Conservation (phyloP, 1,140 invertebrate species). For the Drosophila sturtevanti region DNA sequence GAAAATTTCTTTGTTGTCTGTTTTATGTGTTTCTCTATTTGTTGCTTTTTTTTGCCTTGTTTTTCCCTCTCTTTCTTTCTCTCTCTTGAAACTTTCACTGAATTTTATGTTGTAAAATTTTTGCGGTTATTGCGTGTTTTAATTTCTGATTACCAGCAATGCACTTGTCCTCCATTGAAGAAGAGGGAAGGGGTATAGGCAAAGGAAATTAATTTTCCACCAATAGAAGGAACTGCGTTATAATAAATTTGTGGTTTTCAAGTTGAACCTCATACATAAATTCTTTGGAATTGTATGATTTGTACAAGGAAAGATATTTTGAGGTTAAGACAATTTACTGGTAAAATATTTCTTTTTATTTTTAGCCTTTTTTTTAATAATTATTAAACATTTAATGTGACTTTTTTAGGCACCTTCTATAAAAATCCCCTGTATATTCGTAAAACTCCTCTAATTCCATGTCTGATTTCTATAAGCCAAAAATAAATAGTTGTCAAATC, state of each 20-base stretch:
- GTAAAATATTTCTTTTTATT: no score
- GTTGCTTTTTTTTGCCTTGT: constrained; percentile 2
- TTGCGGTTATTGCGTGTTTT: background rate
- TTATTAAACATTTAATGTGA: no score
- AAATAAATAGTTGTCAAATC: no score
- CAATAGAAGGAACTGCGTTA: background rate
- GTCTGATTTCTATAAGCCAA: no score
- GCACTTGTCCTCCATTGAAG: background rate
- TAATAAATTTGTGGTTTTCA: background rate
- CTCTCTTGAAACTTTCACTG: background rate
- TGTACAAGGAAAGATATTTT: no score
- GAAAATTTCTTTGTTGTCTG: background rate
- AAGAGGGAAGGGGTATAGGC: background rate
- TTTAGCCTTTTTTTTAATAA: no score
- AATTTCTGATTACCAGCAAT: background rate
- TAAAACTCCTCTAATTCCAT: no score
- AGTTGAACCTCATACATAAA: no score
- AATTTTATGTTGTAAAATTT: background rate
- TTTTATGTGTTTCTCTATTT: background rate
- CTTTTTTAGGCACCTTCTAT: no score
- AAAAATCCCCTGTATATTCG: no score
- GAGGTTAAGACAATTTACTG: no score
- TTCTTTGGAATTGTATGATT: no score
- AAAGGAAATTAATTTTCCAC: background rate
- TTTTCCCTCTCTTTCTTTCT: background rate